Percentiles rank a stretch among this genome's conserved stretches.
Conservation (phyloP, 2,113 vertebrate genomes). For the Alethe diademata region DNA sequence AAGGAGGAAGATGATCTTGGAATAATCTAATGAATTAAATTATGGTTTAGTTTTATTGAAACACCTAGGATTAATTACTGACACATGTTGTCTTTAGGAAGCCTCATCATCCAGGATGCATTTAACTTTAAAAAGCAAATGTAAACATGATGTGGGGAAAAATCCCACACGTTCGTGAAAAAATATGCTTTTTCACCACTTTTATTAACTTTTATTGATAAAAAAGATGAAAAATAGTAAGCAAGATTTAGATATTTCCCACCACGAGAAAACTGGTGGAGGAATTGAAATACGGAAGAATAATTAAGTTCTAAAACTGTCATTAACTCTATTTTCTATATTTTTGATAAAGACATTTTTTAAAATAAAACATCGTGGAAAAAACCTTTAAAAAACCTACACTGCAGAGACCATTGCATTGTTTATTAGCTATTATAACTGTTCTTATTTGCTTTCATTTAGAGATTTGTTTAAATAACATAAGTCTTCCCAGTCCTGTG, state of each 20-base stretch:
- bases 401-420: background rate
- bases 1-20: background rate
- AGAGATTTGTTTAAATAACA: background rate
- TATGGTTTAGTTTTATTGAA: background rate
- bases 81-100: background rate
- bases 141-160: background rate
- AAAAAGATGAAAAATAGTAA: background rate
- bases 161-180: background rate
- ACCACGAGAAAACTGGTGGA: background rate
- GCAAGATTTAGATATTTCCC: background rate
- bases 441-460: background rate
- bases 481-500: background rate
- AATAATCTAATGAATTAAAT: background rate
- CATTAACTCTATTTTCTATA: background rate
- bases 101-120: background rate
- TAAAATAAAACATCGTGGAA: background rate
- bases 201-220: background rate
- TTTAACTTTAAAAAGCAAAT: background rate
- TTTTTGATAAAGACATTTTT: rapidly evolving
- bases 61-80: background rate
- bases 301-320: background rate
- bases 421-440: background rate
- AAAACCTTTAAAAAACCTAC: background rate
- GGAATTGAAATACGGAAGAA: background rate
- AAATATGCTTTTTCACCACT: background rate